Evolutionary conservation across 2,888 invertebrate genomes (phyloP), one percentile per base, ranked within the genome.

Genomic region (Lycia hirtaria): DNA sequence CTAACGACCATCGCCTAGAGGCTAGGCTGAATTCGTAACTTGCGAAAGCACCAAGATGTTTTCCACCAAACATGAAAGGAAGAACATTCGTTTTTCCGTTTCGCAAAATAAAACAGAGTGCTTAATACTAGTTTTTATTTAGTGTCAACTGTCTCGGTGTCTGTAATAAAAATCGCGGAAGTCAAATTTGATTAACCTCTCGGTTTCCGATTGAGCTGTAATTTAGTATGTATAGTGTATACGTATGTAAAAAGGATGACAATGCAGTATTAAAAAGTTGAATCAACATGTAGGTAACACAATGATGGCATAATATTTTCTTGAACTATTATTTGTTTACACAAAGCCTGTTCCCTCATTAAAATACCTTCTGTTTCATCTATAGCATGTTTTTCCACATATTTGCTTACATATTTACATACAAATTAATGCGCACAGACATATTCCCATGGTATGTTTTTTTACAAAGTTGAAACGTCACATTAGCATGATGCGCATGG

Each of bases 1-100:
- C 43, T 56, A 56, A 49, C 56, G 49, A 56, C 24, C 43, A 19
- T 15, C 56, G 56, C 56, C 56, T 50, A 14, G 44, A 33, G 56
- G 49, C 44, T 56, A 40, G 15, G 44, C 55, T 48, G n/a, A n/a
- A n/a, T n/a, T n/a, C n/a, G n/a, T 15, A 37, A 24, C 24, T 44
- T 20, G 47, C 6, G 12, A 44, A 43, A 22, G 14, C 22, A 45
- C 45, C 30, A 45, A 45, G 19, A 19, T 12, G 26, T 28, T 43
- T 43, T 43, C 15, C 24, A 30, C 17, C n/a, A 19, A 26, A n/a
- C 12, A 14, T 26, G 22, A 40, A 22, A 26, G n/a, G n/a, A n/a
- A n/a, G n/a, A n/a, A n/a, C n/a, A n/a, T n/a, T n/a, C n/a, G n/a
- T n/a, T n/a, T n/a, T n/a, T n/a, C n/a, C n/a, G n/a, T n/a, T n/a